A percentile compares a stretch with the other conserved stretches of the same genome.
phyloP scores from a whole-genome alignment of 2,888 invertebrate species.

The Hypselothyrea guttata region DNA sequence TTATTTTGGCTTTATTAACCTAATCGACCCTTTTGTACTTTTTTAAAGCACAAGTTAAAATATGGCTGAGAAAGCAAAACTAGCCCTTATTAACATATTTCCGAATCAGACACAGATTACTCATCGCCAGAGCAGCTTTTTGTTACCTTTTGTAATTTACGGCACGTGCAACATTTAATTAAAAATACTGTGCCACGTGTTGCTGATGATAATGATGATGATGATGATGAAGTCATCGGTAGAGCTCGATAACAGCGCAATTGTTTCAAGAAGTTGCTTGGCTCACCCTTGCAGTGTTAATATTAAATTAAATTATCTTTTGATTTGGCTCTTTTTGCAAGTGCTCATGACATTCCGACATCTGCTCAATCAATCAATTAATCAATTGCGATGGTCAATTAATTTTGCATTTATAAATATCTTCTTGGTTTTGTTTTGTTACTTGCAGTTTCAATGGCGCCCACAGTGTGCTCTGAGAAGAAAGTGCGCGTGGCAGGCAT shows the following conservation, averaged over 20 bases:
- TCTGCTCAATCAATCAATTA: conserved; percentile 50
- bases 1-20: too few relatives aligned
- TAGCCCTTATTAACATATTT: too few relatives aligned
- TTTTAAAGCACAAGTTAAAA: too few relatives aligned
- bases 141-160: conserved; percentile 11
- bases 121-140: neutral
- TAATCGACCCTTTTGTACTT: too few relatives aligned
- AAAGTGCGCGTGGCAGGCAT: conserved; percentile 67
- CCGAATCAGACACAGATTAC: too few relatives aligned
- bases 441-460: conserved; percentile 73
- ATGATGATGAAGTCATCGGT: conserved; percentile 2
- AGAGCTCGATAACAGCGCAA: conserved; percentile 10
- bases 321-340: conserved; percentile 4
- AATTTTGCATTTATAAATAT: conserved; percentile 42
- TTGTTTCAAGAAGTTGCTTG: conserved; percentile 31
- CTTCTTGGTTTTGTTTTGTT: conserved; percentile 11
- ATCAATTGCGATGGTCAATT: conserved; percentile 54
- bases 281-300: conserved; percentile 32
- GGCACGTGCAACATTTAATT: conserved; percentile 15
- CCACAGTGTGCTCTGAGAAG: conserved; percentile 81
- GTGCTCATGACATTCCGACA: conserved; percentile 28
- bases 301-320: conserved; percentile 22
- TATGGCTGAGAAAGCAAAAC: too few relatives aligned
- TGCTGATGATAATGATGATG: conserved; percentile 6
- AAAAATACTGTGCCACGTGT: neutral